Evolutionary conservation across 2,797 vertebrate genomes (phyloP), one percentile per base, ranked within the genome.

Genomic region (Tachyglossus aculeatus): DNA sequence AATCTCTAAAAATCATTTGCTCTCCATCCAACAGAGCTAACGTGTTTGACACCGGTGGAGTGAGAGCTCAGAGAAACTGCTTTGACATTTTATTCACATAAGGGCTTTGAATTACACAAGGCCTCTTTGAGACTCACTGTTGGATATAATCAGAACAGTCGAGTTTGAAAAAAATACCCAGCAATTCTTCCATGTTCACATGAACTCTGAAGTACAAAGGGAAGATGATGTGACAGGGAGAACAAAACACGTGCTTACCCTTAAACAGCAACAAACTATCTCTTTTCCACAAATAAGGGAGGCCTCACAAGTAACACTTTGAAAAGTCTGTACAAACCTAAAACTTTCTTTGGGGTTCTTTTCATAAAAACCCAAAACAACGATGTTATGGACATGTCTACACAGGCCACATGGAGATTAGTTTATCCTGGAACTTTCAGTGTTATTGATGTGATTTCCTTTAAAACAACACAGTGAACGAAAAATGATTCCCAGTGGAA

Each of bases 1-100:
- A 36, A 86, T 55, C 19, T 74, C 80, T 62, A 84, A 85, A 89
- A 88, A 87, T 81, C 65, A 84, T 86, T 83, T 81, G 39, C 78
- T 71, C 3, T 55, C 65, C 69, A 58, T 65, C 85, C 83, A 67
- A 0, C 77, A 3, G 82, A 3, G 65, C 74, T 60, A 68, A 9
- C 57, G 33, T 67, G 67, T 76, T 86, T 68, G 61, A 77, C 76
- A 79, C 65, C 48, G 83, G 83, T 78, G 80, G 77, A 77, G 65
- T 10, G 68, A 86, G 50, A 79, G 78, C 78, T 77, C 32, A 70
- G 62, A 81, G 43, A 83, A 87, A 82, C 72, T 62, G 25, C 79
- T 74, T 78, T 59, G 81, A 74, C 60, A 6, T 85, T 92, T 87
- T 83, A 90, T 80, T 85, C 80, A 44, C 53, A 63, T 31, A 77